Base-by-base conservation (phyloP, 2,888 invertebrate genomes). In the Callosobruchus maculatus region DNA sequence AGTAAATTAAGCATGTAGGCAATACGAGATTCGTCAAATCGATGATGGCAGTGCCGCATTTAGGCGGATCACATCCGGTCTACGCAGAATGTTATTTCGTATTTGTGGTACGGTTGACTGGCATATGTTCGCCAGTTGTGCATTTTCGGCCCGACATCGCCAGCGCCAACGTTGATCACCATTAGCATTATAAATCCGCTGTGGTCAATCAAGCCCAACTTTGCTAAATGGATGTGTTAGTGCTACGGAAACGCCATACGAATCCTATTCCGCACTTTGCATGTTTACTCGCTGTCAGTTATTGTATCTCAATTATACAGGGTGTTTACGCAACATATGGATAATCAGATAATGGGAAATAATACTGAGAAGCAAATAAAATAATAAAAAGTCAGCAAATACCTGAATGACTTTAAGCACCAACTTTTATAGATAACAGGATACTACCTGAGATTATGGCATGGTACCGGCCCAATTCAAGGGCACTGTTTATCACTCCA, bases 41-140 rank as follows among this genome's bases (percentile, higher is more conserved):
- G 70, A 74, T 71, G 49, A 49, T 49, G 49, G 49, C 49, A 49
- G 49, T 49, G 49, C 49, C 49, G 49, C 49, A 49, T 49, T 49
- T 49, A 49, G 49, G 49, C 49, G 49, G 49, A 49, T 49, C 49
- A 49, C 49, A 49, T 49, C 49, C 49, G 49, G 49, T 49, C 49
- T 49, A 49, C 9, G 5, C 49, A 7, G 49, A 82, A 84, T 18
- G 49, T 49, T 49, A 13, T 49, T 49, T 49, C 49, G 49, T 49
- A 49, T 79, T 84, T 83, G 83, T 83, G 84, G 82, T 80, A 78
- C 80, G 85, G 85, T 83, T 79, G 79, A 78, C 81, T 81, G 81
- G 83, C 85, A 85, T 84, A 80, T 85, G 85, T 83, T 83, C 83
- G 84, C 85, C 84, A 85, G 84, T 84, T 84, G 85, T 83, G 78